A percentile compares a stretch with the other conserved stretches of the same genome.
Conservation (phyloP, 2,888 invertebrate genomes). For the Chymomyza procnemis region DNA sequence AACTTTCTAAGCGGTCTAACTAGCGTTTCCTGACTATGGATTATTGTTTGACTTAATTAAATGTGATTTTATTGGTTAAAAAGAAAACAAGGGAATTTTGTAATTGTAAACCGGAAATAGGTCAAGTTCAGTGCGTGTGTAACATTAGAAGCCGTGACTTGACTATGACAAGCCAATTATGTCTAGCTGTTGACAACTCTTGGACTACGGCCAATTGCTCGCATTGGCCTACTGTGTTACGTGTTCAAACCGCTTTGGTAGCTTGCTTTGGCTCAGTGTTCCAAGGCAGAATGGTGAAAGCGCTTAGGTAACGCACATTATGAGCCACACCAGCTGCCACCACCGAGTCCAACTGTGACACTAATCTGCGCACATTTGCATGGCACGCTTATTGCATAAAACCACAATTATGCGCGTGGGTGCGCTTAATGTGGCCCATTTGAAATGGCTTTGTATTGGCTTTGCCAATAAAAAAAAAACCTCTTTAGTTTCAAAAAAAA, state of each 20-base stretch:
- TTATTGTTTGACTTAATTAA: conserved; percentile 41
- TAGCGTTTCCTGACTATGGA: conserved; percentile 12
- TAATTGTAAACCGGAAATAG: background rate
- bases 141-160: background rate
- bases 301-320: conserved; percentile 16
- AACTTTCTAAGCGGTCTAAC: conserved; percentile 46
- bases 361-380: conserved; percentile 65
- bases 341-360: conserved; percentile 56
- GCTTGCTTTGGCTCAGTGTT: conserved; percentile 28
- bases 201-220: background rate
- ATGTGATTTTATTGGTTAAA: conserved; percentile 51
- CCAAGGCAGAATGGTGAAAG: conserved; percentile 69
- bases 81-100: background rate
- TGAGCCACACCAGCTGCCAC: background rate
- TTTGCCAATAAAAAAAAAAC: conserved; percentile 45
- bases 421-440: conserved; percentile 28
- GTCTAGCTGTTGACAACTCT: background rate
- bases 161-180: background rate
- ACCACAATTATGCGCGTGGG: background rate
- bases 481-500: conserved; percentile 18
- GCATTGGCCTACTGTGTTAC: background rate
- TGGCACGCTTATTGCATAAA: conserved; percentile 59
- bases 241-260: background rate
- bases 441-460: conserved; percentile 35
- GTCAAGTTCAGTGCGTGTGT: background rate